Evolutionary conservation across 2,113 vertebrate genomes (phyloP).

Genomic region (Gallinago undulata): DNA sequence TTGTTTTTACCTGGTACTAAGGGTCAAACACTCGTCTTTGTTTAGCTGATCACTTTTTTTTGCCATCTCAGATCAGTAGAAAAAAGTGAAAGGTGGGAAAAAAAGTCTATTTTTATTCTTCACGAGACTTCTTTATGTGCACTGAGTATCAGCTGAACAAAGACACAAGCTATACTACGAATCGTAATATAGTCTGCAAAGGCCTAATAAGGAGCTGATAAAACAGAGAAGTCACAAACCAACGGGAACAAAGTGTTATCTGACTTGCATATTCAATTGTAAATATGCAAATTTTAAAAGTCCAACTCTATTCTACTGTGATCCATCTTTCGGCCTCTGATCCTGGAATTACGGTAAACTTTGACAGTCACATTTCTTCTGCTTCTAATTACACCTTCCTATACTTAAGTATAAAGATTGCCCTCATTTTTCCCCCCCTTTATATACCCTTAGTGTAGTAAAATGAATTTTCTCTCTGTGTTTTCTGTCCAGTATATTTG

Average conservation of each 20-base stretch:
- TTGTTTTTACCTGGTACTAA: not conserved
- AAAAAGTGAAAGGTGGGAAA: not conserved
- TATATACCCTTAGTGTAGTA: not conserved
- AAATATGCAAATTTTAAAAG: not conserved
- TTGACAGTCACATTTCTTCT: not conserved
- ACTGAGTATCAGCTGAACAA: not conserved
- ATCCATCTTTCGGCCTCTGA: not conserved
- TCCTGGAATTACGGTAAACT: not conserved
- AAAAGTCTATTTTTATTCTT: conserved; percentile 1
- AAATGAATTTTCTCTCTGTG: not conserved
- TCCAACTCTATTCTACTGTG: not conserved
- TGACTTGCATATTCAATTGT: not conserved
- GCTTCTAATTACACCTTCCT: not conserved
- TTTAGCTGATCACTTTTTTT: not conserved
- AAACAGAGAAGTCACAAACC: not conserved
- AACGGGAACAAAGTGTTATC: not conserved
- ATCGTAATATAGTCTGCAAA: not conserved
- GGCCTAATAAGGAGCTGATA: not conserved
- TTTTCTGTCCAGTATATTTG: not conserved
- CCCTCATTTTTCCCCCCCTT: not conserved
- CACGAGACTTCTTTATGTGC: not conserved
- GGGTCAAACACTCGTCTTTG: not conserved
- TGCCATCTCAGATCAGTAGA: not conserved
- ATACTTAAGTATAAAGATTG: not conserved
- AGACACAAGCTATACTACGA: not conserved